These are phyloP conservation scores for Aphis craccivora DNA, from an alignment of 1,140 invertebrate genomes.

Conservation along the genomic window DNA sequence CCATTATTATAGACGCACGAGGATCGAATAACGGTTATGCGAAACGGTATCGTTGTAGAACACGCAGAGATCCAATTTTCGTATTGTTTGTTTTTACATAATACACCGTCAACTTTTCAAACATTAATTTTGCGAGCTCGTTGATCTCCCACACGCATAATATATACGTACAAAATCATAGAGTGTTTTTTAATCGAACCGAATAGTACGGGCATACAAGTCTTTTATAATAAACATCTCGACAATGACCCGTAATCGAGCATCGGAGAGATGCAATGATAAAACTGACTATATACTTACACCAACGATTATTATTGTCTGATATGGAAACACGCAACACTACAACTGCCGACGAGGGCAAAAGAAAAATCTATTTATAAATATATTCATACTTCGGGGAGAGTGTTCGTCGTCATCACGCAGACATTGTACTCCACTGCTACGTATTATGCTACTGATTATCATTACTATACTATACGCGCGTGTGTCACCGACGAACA, in stretches of 20 bases:
- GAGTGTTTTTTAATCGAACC: neutral
- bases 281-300: too few relatives aligned
- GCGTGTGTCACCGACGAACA: neutral
- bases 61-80: neutral
- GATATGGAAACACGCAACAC: neutral
- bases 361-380: neutral
- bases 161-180: neutral
- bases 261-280: neutral
- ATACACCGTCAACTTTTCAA: neutral
- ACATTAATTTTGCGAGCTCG: neutral
- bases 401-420: neutral
- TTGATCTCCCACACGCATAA: neutral
- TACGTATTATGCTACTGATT: too few relatives aligned
- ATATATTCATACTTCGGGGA: neutral
- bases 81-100: neutral
- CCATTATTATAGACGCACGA: neutral
- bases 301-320: neutral
- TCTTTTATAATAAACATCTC: neutral
- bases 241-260: slow-evolving; percentile 22
- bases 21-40: neutral
- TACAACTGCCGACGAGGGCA: neutral
- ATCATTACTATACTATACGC: too few relatives aligned
- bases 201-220: neutral
- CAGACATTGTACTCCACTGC: neutral
- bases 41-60: neutral